phyloP scores from a whole-genome alignment of 1,140 invertebrate species.

The Calycopis cecrops region DNA sequence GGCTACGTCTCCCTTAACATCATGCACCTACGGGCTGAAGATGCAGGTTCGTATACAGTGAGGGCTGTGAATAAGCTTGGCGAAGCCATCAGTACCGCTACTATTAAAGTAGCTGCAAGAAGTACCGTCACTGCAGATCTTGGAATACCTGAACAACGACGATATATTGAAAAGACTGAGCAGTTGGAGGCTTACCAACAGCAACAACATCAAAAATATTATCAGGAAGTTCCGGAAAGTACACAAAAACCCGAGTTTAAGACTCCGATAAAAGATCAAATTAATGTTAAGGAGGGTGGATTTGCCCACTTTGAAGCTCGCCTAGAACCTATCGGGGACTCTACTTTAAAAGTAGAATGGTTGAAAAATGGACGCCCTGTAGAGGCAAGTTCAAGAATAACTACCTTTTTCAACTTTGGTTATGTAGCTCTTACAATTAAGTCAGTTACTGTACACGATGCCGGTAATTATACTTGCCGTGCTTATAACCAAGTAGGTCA shows the following conservation, averaged over 20 bases:
- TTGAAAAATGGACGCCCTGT: constrained; percentile 93
- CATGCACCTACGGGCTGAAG: constrained; percentile 95
- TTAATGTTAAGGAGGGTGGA: constrained; percentile 92
- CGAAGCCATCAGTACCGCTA: constrained; percentile 88
- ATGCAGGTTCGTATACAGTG: constrained; percentile 93
- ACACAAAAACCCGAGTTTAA: constrained; percentile 92
- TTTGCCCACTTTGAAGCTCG: constrained; percentile 97
- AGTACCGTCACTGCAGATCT: constrained; percentile 90
- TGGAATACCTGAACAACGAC: constrained; percentile 93
- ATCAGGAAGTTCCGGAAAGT: constrained; percentile 86
- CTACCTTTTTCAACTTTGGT: constrained; percentile 96
- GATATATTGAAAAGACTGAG: constrained; percentile 94
- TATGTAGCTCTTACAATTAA: constrained; percentile 98
- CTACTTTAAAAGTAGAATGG: constrained; percentile 95
- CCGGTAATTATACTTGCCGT: constrained; percentile 92
- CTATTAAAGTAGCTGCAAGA: constrained; percentile 84
- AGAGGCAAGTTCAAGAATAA: constrained; percentile 94
- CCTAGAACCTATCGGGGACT: constrained; percentile 94
- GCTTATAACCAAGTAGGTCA: constrained; percentile 93
- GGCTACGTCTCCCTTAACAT: constrained; percentile 98
- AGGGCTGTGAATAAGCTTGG: constrained; percentile 91
- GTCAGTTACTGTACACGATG: constrained; percentile 91
- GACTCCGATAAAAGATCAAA: constrained; percentile 92
- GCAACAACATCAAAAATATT: constrained; percentile 84
- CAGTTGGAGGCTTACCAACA: constrained; percentile 93